These are phyloP conservation scores for Ciconia boyciana DNA, from an alignment of 2,113 vertebrate genomes.

Conservation along the genomic window DNA sequence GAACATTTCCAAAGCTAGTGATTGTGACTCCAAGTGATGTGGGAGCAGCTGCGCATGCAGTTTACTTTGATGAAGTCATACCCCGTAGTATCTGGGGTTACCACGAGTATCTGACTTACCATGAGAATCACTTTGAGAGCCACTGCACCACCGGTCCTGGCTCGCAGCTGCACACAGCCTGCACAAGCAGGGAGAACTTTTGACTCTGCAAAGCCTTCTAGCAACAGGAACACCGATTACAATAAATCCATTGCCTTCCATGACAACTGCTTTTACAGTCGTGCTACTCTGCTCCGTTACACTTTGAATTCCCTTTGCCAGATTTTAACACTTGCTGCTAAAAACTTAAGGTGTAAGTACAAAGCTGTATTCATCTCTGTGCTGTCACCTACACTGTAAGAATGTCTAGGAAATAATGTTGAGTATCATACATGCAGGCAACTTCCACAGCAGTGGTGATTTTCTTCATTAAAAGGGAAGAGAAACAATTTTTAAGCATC, in stretches of 20 bases:
- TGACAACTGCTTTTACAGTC: not conserved
- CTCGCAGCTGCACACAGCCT: not conserved
- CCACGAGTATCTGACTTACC: not conserved
- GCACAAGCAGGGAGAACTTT: not conserved
- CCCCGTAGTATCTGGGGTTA: not conserved
- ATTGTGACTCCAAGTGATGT: not conserved
- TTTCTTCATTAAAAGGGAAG: not conserved
- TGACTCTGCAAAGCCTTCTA: not conserved
- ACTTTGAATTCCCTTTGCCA: not conserved
- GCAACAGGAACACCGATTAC: not conserved
- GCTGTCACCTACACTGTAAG: not conserved
- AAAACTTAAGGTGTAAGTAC: not conserved
- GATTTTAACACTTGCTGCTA: not conserved
- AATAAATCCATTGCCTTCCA: not conserved
- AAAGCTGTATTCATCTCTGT: not conserved
- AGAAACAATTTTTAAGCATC: not conserved
- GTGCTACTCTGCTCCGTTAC: not conserved
- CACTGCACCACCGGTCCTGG: not conserved
- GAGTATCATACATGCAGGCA: not conserved
- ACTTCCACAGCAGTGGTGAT: not conserved
- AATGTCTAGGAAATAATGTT: not conserved
- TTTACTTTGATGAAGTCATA: constrained; percentile 22
- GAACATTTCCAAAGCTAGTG: not conserved
- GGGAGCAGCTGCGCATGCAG: not conserved
- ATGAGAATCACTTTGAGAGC: not conserved